phyloP scores from a whole-genome alignment of 2,113 vertebrate species.

The Tachycineta bicolor region DNA sequence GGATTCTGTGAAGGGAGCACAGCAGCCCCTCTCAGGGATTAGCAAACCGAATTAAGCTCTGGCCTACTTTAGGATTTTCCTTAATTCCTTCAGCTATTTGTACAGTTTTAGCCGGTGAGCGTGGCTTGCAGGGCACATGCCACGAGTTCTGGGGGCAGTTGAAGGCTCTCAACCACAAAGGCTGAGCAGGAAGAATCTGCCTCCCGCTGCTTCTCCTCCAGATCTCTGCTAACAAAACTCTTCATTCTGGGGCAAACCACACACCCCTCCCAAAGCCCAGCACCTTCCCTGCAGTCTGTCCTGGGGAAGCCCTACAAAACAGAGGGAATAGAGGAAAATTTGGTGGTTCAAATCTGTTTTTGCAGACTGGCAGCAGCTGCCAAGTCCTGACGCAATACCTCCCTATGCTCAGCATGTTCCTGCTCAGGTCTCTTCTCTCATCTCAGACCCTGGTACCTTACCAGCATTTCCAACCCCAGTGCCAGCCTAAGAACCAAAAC shows the following conservation, averaged over 20 bases:
- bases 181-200: neutral
- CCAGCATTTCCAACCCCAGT: neutral
- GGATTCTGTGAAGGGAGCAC: neutral
- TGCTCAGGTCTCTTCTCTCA: neutral
- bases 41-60: neutral
- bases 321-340: neutral
- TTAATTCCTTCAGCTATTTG: conserved; percentile 36
- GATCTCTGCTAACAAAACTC: neutral
- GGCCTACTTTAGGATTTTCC: neutral
- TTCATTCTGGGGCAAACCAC: neutral
- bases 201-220: neutral
- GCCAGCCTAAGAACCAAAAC: neutral
- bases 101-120: neutral
- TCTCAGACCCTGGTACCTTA: neutral
- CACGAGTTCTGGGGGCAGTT: neutral
- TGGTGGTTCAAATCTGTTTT: neutral
- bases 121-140: neutral
- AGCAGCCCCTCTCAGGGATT: neutral
- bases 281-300: neutral
- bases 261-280: fast-evolving
- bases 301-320: fast-evolving
- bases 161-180: neutral
- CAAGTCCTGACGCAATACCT: neutral
- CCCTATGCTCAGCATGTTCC: neutral
- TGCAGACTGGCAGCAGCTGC: neutral